These are phyloP conservation scores for Latrodectus elegans DNA, from an alignment of 2,888 invertebrate species.

Conservation along the genomic window DNA sequence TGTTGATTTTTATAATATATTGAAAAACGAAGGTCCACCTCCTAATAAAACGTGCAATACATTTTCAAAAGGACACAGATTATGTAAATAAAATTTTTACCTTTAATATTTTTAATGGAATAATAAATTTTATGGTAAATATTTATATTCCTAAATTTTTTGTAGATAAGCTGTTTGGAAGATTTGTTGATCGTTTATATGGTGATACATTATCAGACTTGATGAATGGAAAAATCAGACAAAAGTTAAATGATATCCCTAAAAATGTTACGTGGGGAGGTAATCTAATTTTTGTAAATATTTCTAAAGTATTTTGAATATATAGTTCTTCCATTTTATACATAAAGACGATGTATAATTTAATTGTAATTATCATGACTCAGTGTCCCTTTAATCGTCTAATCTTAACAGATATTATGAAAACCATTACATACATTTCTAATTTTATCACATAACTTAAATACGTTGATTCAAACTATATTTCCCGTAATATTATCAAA, in stretches of 20 bases:
- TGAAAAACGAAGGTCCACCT: conserved; percentile 74
- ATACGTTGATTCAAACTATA: too few species aligned
- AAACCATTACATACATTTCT: too few species aligned
- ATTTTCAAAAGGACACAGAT: conserved; percentile 29
- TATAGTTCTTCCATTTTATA: too few species aligned
- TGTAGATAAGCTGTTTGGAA: conserved; percentile 70
- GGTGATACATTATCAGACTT: conserved; percentile 76
- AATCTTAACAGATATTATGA: too few species aligned
- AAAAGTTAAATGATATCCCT: conserved; percentile 81
- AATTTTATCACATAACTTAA: too few species aligned
- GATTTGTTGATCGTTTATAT: conserved; percentile 71
- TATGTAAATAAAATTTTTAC: conserved; percentile 37
- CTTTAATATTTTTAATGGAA: background rate
- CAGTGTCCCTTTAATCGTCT: too few species aligned
- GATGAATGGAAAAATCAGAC: conserved; percentile 84
- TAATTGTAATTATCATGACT: too few species aligned
- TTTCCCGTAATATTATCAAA: too few species aligned
- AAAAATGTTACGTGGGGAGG: conserved; percentile 81
- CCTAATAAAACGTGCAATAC: conserved; percentile 27
- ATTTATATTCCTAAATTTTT: background rate
- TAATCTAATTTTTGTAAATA: conserved; percentile 57
- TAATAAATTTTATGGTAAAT: background rate
- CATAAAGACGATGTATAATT: too few species aligned
- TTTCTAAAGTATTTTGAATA: too few species aligned
- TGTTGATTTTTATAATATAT: conserved; percentile 89